Evolutionary conservation across 1,140 invertebrate species (phyloP).

Genomic region (Nixonia krombeini): DNA sequence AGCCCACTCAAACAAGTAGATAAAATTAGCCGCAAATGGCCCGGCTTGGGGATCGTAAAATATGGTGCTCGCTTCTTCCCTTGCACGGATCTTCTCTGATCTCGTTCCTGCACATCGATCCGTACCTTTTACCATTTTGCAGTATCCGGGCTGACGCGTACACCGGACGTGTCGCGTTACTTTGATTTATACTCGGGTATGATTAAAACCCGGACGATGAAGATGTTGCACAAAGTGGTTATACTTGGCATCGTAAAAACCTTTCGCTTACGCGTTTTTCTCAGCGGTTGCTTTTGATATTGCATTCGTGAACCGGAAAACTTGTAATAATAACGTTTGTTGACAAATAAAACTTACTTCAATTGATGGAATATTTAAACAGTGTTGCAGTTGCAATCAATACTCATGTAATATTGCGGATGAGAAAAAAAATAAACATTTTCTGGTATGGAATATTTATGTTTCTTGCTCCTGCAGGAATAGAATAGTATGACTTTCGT

Average conservation of each 20-base stretch:
- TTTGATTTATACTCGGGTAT: background rate
- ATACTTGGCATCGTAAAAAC: no score
- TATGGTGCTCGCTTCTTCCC: slow-evolving; percentile 1
- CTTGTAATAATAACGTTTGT: background rate
- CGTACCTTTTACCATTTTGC: background rate
- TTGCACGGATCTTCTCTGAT: slow-evolving; percentile 3
- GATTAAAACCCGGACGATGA: background rate
- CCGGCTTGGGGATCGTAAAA: slow-evolving; percentile 4
- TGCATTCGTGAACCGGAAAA: background rate
- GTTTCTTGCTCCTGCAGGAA: no score
- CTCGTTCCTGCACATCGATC: background rate
- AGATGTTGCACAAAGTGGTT: background rate
- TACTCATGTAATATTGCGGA: no score
- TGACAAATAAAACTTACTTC: no score
- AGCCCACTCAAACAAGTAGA: slow-evolving; percentile 8
- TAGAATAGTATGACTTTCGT: no score
- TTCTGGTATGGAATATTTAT: no score
- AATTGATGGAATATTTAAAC: no score
- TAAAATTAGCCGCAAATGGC: slow-evolving; percentile 18
- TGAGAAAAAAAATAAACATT: no score
- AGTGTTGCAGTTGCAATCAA: no score
- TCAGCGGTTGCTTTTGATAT: no score
- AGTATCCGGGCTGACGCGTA: background rate
- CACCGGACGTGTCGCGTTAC: background rate
- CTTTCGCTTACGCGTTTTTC: no score